Base-by-base conservation (phyloP, 2,797 vertebrate genomes). In the Danio aesculapii region DNA sequence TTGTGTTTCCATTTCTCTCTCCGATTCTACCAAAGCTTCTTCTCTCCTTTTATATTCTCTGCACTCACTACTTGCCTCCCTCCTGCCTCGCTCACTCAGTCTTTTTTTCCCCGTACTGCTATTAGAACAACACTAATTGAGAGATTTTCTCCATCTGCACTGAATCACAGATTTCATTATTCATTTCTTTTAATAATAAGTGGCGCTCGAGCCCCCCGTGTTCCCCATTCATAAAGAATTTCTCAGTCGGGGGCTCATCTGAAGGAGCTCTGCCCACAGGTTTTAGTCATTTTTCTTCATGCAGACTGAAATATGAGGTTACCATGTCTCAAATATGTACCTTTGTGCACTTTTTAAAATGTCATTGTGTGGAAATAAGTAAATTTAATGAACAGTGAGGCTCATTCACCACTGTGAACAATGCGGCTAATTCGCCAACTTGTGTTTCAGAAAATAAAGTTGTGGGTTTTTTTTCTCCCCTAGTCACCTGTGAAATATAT, bases 131-230 rank as follows among this genome's bases (percentile, higher is more conserved):
- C 55, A 67, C 53, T 52, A 76, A 77, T 52, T 67, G 76, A 69
- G 70, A 67, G 72, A 75, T 75, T 75, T 75, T 83, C 57, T 58
- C 21, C 44, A 66, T 49, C 61, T 49, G 61, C 76, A 59, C 39
- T 49, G 47, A 69, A 63, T 75, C 76, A 79, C 66, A 53, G 55
- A 75, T 70, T 79, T 83, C 53, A 71, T 79, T 67, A 74, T 74
- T 74, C 8, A 53, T 71, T 62, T 79, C 6, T 47, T 74, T 73
- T 79, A 55, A 83, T 75, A 61, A 75, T 11, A 61, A 71, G 64
- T 19, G 66, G 16, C 11, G 11, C 57, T 59, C 46, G 3, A 69
- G 77, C 57, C 68, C 67, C 67, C 57, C 21, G 19, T 52, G 44
- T 55, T 55, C 47, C 43, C 12, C 41, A 41, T 77, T 83, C 77